Evolutionary conservation across 2,797 vertebrate species (phyloP), one percentile per base, ranked within the genome.

Genomic region (Setipinna tenuifilis): DNA sequence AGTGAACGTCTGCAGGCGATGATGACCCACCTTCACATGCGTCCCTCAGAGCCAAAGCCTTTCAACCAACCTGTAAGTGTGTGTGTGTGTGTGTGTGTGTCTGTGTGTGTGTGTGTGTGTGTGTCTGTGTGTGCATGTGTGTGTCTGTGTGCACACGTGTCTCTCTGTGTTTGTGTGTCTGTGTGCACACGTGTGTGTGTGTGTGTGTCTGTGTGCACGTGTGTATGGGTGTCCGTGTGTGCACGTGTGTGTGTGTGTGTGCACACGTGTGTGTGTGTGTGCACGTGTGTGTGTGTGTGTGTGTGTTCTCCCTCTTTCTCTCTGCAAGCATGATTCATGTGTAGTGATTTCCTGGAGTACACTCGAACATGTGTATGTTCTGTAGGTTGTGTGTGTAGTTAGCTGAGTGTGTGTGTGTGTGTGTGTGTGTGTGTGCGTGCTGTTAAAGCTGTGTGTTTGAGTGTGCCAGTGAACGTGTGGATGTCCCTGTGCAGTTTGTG

Each of bases 21-120:
- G 98, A 99, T 99, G 98, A 96, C 98, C 87, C 98, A 99, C 90
- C 96, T 99, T 89, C 98, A 99, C 95, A 99, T 99, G 98, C 96
- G 98, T 91, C 98, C 98, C 82, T 98, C 98, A 5, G 98, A 99
- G 96, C 98, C 98, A 94, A 99, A 99, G 95, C 96, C 97, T 93
- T 99, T 98, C 94, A 98, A 96, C 95, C 98, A 99, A 90, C 98
- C 98, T 92, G 98, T 99, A 91, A 96, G 96, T 93, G 58, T 31
- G 25, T 65, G 0, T 25, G 3, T 61, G 4, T n/a, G 21, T 61
- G 59, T 61, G 50, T 23, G n/a, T 31, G 48, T 46, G 23, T 19
- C 10, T 17, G 62, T 28, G n/a, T 59, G 28, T 48, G 35, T 17
- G 21, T 48, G 23, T 44, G 35, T 50, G 68, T 46, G 21, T 48